These are phyloP conservation scores for Kryphioiulus occultus DNA, from an alignment of 2,888 invertebrate species.

Conservation along the genomic window DNA sequence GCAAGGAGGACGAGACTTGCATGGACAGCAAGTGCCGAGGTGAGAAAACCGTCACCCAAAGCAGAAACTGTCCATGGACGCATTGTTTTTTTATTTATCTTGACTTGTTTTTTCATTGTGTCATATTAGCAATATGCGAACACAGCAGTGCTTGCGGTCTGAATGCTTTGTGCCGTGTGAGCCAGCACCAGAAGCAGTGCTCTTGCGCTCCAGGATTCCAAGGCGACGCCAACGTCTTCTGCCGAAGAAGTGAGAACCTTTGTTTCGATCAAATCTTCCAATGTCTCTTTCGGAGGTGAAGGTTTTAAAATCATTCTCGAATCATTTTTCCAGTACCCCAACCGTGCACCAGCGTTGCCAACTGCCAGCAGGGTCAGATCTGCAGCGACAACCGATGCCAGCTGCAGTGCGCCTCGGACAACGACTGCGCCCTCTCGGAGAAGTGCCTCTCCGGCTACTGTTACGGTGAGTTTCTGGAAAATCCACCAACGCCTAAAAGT, in stretches of 20 bases:
- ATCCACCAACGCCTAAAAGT: no score
- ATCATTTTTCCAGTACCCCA: constrained; percentile 57
- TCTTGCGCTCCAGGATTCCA: constrained; percentile 74
- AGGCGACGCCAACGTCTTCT: constrained; percentile 78
- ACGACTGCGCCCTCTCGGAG: constrained; percentile 69
- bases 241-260: constrained; percentile 64
- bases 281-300: not conserved
- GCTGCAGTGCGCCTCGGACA: constrained; percentile 72
- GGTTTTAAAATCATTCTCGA: not conserved
- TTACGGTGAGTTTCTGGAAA: constrained; percentile 53
- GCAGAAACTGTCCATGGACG: not conserved
- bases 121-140: constrained; percentile 55
- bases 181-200: constrained; percentile 78
- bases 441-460: constrained; percentile 57
- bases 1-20: constrained; percentile 74
- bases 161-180: constrained; percentile 77
- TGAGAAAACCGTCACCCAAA: constrained; percentile 10
- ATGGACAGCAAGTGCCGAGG: constrained; percentile 56
- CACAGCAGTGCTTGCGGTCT: constrained; percentile 77
- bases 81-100: not conserved
- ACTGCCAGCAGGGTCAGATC: constrained; percentile 82
- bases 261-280: no score
- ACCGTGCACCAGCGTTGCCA: constrained; percentile 71
- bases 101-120: not conserved
- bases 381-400: constrained; percentile 78